Evolutionary conservation across 2,888 invertebrate genomes (phyloP).

Genomic region (Tetragnatha montana): DNA sequence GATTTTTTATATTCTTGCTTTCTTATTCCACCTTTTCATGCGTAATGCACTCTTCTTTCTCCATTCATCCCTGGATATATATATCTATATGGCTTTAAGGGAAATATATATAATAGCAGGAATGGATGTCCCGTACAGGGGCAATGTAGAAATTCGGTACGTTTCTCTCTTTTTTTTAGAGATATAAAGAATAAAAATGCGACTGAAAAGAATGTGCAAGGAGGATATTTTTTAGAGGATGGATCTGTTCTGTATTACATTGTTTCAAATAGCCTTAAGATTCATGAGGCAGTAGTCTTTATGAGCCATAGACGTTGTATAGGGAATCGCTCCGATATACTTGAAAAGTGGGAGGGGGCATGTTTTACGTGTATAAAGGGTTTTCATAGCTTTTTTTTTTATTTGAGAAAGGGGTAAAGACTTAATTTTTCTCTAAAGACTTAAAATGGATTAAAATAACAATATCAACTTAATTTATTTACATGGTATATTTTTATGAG

Average conservation of each 20-base stretch:
- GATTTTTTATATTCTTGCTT: neutral
- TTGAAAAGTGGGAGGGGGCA: conserved; percentile 24
- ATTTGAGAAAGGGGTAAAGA: too few relatives aligned
- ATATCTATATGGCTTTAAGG: conserved; percentile 7
- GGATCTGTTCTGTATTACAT: conserved; percentile 33
- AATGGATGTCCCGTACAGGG: conserved; percentile 4
- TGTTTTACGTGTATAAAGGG: neutral
- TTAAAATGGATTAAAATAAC: too few relatives aligned
- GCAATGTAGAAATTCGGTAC: neutral
- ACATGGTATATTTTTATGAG: too few relatives aligned
- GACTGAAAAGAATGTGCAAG: conserved; percentile 26
- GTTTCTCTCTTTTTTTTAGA: conserved; percentile 13
- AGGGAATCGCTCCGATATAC: conserved; percentile 28
- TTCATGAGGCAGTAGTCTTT: conserved; percentile 46
- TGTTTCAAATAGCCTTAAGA: conserved; percentile 55
- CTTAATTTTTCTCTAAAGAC: too few relatives aligned
- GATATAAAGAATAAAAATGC: conserved; percentile 54
- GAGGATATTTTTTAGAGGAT: conserved; percentile 4
- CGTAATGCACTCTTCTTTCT: conserved; percentile 54
- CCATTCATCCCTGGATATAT: conserved; percentile 16
- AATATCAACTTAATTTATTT: too few relatives aligned
- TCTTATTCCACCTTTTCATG: conserved; percentile 9
- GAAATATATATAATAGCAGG: conserved; percentile 13
- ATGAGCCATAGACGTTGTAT: conserved; percentile 24
- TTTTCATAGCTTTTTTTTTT: neutral